Base-by-base conservation (phyloP, 2,797 vertebrate species). In the Neosilurus mollespiculum region DNA sequence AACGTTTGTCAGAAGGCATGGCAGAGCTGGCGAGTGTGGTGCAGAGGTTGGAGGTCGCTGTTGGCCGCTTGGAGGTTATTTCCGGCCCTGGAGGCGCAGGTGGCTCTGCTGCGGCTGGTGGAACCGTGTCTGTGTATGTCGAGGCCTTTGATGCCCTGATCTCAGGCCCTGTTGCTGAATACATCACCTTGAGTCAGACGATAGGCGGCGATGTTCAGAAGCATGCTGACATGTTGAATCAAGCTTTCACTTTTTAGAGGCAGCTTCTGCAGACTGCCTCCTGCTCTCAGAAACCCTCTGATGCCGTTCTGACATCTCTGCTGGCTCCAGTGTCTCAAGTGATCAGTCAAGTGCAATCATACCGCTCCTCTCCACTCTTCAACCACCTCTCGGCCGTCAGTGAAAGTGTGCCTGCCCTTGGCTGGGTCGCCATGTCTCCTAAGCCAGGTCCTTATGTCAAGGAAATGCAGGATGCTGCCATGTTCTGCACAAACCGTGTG, bases 401-500 rank as follows among this genome's bases (percentile, higher is more conserved):
- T 0, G 98, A 99, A 94, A 98, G 97, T 73, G 96, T 98, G 87
- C 95, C 97, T 1, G 98, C 95, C 78, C 92, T 99, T 9, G 97
- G 96, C 86, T 99, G 98, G 98, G 93, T 99, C 26, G 95, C 97
- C 86, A 91, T 98, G 98, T 92, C 94, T 83, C 96, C 97, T 4
- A 99, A 97, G 85, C 98, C 98, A 2, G 94, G 95, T 82, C 97
- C 97, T 5, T 98, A 91, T 0, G 96, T 99, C 71, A 99, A 99
- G 91, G 98, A 99, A 88, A 97, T 99, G 97, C 96, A 93, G 22
- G 98, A 99, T 51, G 96, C 97, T 3, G 97, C 96, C 93, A 97
- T 93, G 95, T 99, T 99, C 92, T 99, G 99, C 89, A 98, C 96
- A 93, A 99, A 99, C 90, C 92, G 98, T 80, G 96, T 99, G 86